These are phyloP conservation scores for Drosophila parthenogenetica DNA, from an alignment of 2,888 invertebrate species.

Conservation along the genomic window DNA sequence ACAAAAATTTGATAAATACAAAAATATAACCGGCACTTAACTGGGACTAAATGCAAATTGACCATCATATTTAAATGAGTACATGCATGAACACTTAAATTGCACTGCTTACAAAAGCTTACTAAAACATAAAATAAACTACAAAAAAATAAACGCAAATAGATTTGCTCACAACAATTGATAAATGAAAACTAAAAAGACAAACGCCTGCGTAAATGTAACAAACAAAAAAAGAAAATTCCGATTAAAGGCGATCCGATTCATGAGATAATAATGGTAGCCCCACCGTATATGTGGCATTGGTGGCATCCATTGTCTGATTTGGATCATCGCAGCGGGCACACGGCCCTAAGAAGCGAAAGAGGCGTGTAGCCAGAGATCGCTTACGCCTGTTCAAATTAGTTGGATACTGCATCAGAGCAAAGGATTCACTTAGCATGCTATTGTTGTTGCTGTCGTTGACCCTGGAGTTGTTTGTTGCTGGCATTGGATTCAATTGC, in stretches of 20 bases:
- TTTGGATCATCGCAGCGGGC: slow-evolving; percentile 73
- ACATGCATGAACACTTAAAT: slow-evolving; percentile 29
- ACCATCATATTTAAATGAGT: not conserved
- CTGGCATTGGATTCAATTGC: slow-evolving; percentile 6
- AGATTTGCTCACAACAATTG: slow-evolving; percentile 8
- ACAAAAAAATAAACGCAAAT: slow-evolving; percentile 8
- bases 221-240: slow-evolving; percentile 6
- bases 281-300: slow-evolving; percentile 68
- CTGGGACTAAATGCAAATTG: slow-evolving; percentile 17
- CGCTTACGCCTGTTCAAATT: slow-evolving; percentile 28
- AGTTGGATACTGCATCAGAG: not conserved
- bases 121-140: slow-evolving; percentile 39
- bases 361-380: slow-evolving; percentile 68
- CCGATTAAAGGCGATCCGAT: slow-evolving; percentile 22
- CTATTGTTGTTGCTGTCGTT: not conserved
- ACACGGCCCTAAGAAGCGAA: slow-evolving; percentile 80
- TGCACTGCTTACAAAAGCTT: slow-evolving; percentile 13
- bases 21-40: slow-evolving; percentile 15
- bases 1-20: not conserved
- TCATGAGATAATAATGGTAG: slow-evolving; percentile 70
- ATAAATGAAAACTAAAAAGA: slow-evolving; percentile 1
- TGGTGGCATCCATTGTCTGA: slow-evolving; percentile 53
- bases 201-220: slow-evolving; percentile 29
- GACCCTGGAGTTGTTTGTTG: not conserved
- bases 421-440: slow-evolving; percentile 11